Evolutionary conservation across 2,797 vertebrate genomes (phyloP).

Genomic region (Tinamus major): DNA sequence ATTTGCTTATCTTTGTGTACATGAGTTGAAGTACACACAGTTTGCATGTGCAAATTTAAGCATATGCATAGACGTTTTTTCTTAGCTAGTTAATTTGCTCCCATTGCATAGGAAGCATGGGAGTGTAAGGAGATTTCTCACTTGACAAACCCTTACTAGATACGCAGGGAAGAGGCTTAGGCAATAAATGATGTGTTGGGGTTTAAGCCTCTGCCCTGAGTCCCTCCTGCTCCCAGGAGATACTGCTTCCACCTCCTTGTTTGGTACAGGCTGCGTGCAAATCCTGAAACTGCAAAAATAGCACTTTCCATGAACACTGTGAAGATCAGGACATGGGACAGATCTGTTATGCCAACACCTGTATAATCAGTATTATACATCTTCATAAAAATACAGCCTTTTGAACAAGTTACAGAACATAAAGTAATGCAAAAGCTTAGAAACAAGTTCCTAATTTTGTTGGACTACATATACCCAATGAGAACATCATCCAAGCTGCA

Average conservation of each 20-base stretch:
- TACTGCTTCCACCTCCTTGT: not conserved
- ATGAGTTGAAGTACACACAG: accelerated
- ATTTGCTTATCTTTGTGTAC: not conserved
- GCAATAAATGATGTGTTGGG: not conserved
- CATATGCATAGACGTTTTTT: not conserved
- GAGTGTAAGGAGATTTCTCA: not conserved
- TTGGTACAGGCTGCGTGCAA: not conserved
- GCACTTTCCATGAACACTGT: not conserved
- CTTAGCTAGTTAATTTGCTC: not conserved
- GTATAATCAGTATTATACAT: too few species aligned
- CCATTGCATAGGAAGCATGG: not conserved
- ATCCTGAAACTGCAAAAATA: not conserved
- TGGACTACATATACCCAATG: not conserved
- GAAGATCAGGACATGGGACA: not conserved
- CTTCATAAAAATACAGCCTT: not conserved
- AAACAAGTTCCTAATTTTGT: not conserved
- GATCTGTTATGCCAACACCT: not conserved
- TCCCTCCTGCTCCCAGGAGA: not conserved
- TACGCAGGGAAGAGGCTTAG: not conserved
- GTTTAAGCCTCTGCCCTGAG: not conserved
- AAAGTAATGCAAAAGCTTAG: not conserved
- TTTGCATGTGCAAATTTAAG: not conserved
- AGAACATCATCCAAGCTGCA: not conserved
- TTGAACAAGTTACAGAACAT: not conserved
- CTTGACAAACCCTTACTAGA: not conserved